phyloP scores from a whole-genome alignment of 1,140 invertebrate species.

The Trachymyrmex cornetzi region DNA sequence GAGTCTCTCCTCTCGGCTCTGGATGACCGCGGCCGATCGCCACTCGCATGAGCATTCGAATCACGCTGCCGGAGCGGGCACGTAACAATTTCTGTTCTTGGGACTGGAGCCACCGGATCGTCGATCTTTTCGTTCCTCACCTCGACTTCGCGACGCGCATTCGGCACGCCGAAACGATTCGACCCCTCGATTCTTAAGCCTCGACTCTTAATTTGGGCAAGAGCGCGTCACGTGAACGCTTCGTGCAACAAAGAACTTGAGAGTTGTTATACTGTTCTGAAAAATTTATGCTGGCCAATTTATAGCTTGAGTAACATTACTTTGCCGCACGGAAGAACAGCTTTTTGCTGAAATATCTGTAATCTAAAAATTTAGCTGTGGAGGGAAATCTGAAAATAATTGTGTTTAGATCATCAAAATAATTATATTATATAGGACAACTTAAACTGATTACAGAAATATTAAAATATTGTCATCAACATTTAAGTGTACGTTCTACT shows the following conservation, averaged over 20 bases:
- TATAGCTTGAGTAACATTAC: background rate
- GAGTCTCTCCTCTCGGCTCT: constrained; percentile 69
- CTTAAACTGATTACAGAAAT: no score
- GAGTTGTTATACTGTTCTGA: background rate
- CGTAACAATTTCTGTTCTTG: constrained; percentile 83
- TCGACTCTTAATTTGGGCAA: constrained; percentile 20
- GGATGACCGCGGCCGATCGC: constrained; percentile 75
- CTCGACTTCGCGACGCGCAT: constrained; percentile 62
- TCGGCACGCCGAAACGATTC: constrained; percentile 50
- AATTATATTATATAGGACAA: no score
- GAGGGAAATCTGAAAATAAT: no score
- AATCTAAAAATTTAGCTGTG: no score
- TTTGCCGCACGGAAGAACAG: no score
- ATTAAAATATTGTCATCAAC: no score
- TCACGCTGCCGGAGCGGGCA: constrained; percentile 79
- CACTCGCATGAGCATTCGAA: constrained; percentile 77
- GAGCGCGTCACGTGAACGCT: background rate
- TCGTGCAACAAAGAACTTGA: background rate
- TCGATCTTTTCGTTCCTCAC: constrained; percentile 72
- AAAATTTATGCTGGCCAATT: background rate
- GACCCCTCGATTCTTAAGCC: constrained; percentile 9
- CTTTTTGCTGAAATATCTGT: no score
- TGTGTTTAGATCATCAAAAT: no score
- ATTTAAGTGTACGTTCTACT: no score
- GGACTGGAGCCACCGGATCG: constrained; percentile 78